Conservation (phyloP, 1,140 invertebrate genomes). For the Drosophila nigromelanica region DNA sequence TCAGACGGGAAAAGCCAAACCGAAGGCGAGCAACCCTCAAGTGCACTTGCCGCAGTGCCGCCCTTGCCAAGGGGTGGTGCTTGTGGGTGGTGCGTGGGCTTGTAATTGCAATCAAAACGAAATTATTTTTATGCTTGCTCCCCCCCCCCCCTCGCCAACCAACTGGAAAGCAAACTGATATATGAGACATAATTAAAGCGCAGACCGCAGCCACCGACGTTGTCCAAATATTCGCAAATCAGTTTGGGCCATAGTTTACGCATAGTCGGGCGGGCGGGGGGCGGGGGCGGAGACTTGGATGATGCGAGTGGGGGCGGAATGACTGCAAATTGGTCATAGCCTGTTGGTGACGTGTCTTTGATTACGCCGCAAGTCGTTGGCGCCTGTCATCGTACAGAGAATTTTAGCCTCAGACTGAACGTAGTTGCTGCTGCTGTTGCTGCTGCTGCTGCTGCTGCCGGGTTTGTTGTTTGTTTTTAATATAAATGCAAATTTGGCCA, state of each 20-base stretch:
- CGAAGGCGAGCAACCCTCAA: slow-evolving; percentile 55
- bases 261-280: not conserved
- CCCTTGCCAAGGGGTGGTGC: not conserved
- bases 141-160: slow-evolving; percentile 27
- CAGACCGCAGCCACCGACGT: slow-evolving; percentile 48
- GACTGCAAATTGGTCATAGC: slow-evolving; percentile 71
- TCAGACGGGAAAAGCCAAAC: slow-evolving; percentile 14
- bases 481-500: slow-evolving; percentile 80
- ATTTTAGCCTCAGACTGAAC: slow-evolving; percentile 19
- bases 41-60: slow-evolving; percentile 53
- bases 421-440: slow-evolving; percentile 36
- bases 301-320: slow-evolving; percentile 13
- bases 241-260: slow-evolving; percentile 64
- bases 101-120: slow-evolving; percentile 83
- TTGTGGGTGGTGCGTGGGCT: slow-evolving; percentile 11
- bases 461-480: slow-evolving; percentile 76
- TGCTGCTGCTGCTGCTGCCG: slow-evolving; percentile 39
- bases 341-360: slow-evolving; percentile 80
- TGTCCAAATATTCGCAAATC: slow-evolving; percentile 56
- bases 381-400: slow-evolving; percentile 61
- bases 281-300: not conserved
- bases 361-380: slow-evolving; percentile 77
- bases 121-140: slow-evolving; percentile 77
- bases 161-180: slow-evolving; percentile 61
- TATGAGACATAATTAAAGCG: slow-evolving; percentile 83